Evolutionary conservation across 2,888 invertebrate species (phyloP).

Genomic region (Mantis religiosa): DNA sequence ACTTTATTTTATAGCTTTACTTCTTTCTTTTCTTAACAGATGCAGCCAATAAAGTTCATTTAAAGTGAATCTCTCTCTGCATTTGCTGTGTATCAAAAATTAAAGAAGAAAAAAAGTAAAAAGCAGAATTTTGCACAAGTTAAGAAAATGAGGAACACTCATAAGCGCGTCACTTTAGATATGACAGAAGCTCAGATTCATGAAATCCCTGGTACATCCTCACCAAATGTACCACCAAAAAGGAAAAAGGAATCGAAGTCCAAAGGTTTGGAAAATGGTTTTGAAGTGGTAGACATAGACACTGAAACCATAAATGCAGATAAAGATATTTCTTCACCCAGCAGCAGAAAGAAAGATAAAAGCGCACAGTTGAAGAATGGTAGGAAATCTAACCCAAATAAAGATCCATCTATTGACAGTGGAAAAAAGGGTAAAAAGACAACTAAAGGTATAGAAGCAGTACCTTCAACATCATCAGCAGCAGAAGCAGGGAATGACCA

Average conservation of each 20-base stretch:
- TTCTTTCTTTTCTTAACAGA: background rate
- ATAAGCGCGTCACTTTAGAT: background rate
- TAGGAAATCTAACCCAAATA: background rate
- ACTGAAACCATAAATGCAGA: background rate
- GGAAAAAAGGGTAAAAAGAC: background rate
- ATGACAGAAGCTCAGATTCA: background rate
- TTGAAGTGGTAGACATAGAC: conserved; percentile 18
- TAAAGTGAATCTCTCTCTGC: conserved; percentile 32
- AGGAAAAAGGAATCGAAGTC: background rate
- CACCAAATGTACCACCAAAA: background rate
- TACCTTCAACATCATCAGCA: too few relatives aligned
- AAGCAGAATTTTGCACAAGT: background rate
- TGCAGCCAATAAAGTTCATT: background rate
- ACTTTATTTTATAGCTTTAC: too few relatives aligned
- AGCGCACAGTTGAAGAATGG: background rate
- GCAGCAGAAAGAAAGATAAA: conserved; percentile 19
- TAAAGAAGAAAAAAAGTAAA: conserved; percentile 3
- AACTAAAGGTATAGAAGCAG: background rate
- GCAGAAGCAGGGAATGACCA: background rate
- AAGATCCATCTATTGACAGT: background rate
- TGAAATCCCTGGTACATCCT: background rate
- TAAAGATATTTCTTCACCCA: background rate
- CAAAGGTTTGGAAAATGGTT: background rate
- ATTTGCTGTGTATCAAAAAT: conserved; percentile 36
- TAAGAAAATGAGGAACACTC: background rate